phyloP scores from a whole-genome alignment of 2,888 invertebrate genomes.

The Leucophenga montana region DNA sequence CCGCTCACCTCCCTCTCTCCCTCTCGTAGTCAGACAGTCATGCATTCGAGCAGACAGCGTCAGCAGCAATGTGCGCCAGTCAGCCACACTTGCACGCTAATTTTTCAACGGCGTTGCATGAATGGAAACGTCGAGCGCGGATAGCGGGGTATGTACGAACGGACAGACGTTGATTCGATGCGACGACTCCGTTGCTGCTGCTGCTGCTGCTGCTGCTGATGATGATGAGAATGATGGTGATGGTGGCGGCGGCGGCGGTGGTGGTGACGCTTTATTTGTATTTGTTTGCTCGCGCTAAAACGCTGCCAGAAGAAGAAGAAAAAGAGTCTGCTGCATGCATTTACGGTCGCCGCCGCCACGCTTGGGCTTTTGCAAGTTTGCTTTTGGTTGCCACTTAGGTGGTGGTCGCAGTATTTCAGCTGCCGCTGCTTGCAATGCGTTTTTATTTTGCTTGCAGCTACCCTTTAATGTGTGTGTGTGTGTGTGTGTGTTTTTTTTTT shows the following conservation, averaged over 20 bases:
- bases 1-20: too few relatives aligned
- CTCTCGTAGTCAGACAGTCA: background rate
- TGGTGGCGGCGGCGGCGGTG: slow-evolving; percentile 32
- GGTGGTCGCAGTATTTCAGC: background rate
- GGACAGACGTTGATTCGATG: slow-evolving; percentile 37
- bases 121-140: background rate
- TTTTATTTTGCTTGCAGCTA: slow-evolving; percentile 50
- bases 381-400: background rate
- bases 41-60: background rate
- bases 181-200: slow-evolving; percentile 50
- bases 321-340: slow-evolving; percentile 26
- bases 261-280: slow-evolving; percentile 7
- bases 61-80: slow-evolving; percentile 23
- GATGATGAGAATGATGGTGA: background rate
- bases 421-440: slow-evolving; percentile 48
- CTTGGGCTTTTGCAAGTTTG: background rate
- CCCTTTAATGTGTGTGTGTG: slow-evolving; percentile 29
- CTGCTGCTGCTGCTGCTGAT: slow-evolving; percentile 40
- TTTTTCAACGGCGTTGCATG: slow-evolving; percentile 24
- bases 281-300: slow-evolving; percentile 31
- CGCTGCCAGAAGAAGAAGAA: background rate
- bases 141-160: background rate
- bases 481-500: slow-evolving; percentile 19
- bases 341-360: background rate
- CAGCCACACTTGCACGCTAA: slow-evolving; percentile 50